Conservation (phyloP, 1,140 invertebrate genomes). For the Bombus superbus region DNA sequence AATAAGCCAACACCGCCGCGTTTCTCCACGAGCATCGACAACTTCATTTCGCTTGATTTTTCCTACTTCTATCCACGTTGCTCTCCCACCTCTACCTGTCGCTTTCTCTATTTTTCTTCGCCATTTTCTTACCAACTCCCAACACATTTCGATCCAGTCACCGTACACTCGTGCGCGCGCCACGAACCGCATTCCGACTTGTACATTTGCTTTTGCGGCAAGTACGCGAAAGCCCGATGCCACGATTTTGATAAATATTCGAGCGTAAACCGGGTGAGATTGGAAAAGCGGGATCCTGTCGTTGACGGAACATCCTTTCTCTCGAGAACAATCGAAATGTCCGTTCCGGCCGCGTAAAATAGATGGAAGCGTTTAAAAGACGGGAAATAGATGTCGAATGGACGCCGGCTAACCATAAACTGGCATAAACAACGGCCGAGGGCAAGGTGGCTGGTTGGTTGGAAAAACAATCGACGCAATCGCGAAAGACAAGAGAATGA, state of each 20-base stretch:
- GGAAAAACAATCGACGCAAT: conserved; percentile 35
- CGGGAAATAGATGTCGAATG: not conserved
- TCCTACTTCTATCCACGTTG: too few relatives aligned
- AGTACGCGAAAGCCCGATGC: too few relatives aligned
- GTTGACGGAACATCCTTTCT: too few relatives aligned
- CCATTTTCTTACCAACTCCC: not conserved
- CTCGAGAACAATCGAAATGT: not conserved
- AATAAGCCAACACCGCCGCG: not conserved
- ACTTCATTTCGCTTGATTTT: not conserved
- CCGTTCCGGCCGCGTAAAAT: not conserved
- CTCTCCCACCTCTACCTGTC: too few relatives aligned
- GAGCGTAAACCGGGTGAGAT: too few relatives aligned
- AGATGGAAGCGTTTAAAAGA: not conserved
- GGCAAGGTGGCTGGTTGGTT: not conserved
- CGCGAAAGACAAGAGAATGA: conserved; percentile 43
- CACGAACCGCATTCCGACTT: too few relatives aligned
- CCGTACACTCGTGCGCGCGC: too few relatives aligned
- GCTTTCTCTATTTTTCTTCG: not conserved
- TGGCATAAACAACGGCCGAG: not conserved
- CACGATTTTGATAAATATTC: too few relatives aligned
- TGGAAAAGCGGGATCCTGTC: not conserved
- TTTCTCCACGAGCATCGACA: not conserved
- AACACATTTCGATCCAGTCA: too few relatives aligned
- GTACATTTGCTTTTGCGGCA: too few relatives aligned
- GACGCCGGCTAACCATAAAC: not conserved